Percentiles rank a stretch among this genome's conserved stretches.
Evolutionary conservation across 2,888 invertebrate species (phyloP).

Genomic region (Mellilla xanthometata): DNA sequence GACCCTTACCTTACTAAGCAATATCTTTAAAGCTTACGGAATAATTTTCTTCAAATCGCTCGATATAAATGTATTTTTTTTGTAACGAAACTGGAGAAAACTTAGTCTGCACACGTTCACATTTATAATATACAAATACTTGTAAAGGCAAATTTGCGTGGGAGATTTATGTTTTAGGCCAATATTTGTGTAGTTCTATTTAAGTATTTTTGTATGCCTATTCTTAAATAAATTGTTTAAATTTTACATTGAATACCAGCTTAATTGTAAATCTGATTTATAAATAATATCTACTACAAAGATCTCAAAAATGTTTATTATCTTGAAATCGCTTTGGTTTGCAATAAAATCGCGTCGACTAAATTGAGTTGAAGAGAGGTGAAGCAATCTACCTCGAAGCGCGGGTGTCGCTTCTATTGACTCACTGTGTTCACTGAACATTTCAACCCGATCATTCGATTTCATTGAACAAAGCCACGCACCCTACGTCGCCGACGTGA

Average conservation of each 20-base stretch:
- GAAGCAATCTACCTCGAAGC: slow-evolving; percentile 36
- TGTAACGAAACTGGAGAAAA: too few species aligned
- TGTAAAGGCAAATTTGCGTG: too few species aligned
- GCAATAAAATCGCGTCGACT: slow-evolving; percentile 31
- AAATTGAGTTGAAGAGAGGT: slow-evolving; percentile 31
- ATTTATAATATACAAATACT: too few species aligned
- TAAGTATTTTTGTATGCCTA: too few species aligned
- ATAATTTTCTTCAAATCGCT: too few species aligned
- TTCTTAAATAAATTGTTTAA: too few species aligned
- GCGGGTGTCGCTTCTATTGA: slow-evolving; percentile 41
- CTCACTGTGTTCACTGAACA: slow-evolving; percentile 50
- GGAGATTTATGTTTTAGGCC: too few species aligned
- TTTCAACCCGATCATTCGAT: slow-evolving; percentile 51
- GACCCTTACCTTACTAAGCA: slow-evolving; percentile 1
- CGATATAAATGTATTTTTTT: too few species aligned
- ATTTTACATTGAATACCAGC: too few species aligned
- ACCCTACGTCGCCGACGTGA: slow-evolving; percentile 14
- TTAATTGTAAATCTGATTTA: background rate
- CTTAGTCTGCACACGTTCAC: too few species aligned
- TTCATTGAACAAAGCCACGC: slow-evolving; percentile 48
- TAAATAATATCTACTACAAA: background rate
- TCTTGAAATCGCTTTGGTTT: slow-evolving; percentile 22
- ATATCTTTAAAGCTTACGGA: background rate
- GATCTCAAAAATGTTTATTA: too few species aligned
- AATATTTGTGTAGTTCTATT: too few species aligned